Evolutionary conservation across 2,113 vertebrate species (phyloP), one percentile per base, ranked within the genome.

Genomic region (Parotia lawesii): DNA sequence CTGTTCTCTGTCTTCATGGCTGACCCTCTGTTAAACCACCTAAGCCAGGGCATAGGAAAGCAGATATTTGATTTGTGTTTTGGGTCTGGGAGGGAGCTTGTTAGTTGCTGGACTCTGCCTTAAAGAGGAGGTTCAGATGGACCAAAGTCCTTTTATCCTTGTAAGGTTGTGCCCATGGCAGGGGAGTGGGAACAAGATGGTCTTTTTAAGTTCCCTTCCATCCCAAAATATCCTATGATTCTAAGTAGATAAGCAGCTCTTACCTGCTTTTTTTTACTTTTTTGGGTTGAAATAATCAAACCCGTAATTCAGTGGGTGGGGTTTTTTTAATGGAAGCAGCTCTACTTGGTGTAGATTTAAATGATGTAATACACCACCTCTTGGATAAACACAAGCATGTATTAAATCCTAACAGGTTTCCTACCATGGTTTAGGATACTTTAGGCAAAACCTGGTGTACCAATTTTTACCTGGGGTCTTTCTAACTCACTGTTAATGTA

Each of bases 281-380:
- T 22, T 71, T 48, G 18, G 2, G 7, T 5, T 76, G 50, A 53
- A 75, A 48, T n/a, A 37, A 81, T 71, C 10, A 44, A 40, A 40
- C 7, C 3, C 4, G 8, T 48, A 76, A 73, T 57, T 61, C 19
- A 56, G 2, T 28, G 14, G 19, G 22, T 54, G 1, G 44, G 47
- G 7, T 2, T 10, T 58, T 29, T 91, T 76, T 84, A 53, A 42
- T 17, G 14, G 9, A 87, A 83, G 23, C 8, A 51, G 3, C 3
- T 87, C 27, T 38, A 9, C n/a, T 72, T 61, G 24, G 25, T 76
- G 9, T 61, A 33, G 42, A 24, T 14, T 38, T 76, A 40, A 14
- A 50, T 16, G 58, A 29, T 12, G 14, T 22, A 37, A 31, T 16
- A 18, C 0, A 2, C 5, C 0, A 0, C 21, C 56, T 27, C 18